A percentile compares a stretch with the other conserved stretches of the same genome.
These are phyloP conservation scores for Oxytorus armatus DNA, from an alignment of 2,888 invertebrate species.

Conservation along the genomic window DNA sequence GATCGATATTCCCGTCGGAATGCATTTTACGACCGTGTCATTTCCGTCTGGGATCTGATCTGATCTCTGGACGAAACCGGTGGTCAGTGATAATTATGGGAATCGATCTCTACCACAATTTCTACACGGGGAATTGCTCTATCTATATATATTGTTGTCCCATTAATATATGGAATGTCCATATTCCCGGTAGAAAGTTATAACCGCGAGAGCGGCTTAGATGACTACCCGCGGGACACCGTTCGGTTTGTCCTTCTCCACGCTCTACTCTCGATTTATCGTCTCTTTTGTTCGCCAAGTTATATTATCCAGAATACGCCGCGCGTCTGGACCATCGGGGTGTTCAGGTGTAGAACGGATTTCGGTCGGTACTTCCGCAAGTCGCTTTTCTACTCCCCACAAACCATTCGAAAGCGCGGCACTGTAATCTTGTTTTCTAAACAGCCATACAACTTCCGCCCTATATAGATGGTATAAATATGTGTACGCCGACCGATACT, in stretches of 20 bases:
- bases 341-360: slow-evolving; percentile 74
- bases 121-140: neutral
- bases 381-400: slow-evolving; percentile 13
- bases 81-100: too few species aligned
- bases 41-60: too few species aligned
- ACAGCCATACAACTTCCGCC: slow-evolving; percentile 78
- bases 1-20: too few species aligned
- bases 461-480: slow-evolving; percentile 72
- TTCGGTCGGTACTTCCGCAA: slow-evolving; percentile 52
- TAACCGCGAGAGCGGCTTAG: slow-evolving; percentile 42
- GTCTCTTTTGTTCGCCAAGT: slow-evolving; percentile 5
- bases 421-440: slow-evolving; percentile 83
- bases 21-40: too few species aligned
- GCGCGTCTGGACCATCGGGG: slow-evolving; percentile 44
- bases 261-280: slow-evolving; percentile 5
- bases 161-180: slow-evolving; percentile 6
- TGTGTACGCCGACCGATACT: slow-evolving; percentile 78
- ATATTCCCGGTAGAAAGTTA: slow-evolving; percentile 19
- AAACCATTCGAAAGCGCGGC: neutral
- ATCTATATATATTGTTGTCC: neutral
- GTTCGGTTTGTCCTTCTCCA: slow-evolving; percentile 27
- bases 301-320: slow-evolving; percentile 2
- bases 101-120: too few species aligned
- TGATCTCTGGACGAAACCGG: too few species aligned
- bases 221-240: slow-evolving; percentile 54